phyloP scores from a whole-genome alignment of 2,797 vertebrate species.

The Tolypeutes matacus region DNA sequence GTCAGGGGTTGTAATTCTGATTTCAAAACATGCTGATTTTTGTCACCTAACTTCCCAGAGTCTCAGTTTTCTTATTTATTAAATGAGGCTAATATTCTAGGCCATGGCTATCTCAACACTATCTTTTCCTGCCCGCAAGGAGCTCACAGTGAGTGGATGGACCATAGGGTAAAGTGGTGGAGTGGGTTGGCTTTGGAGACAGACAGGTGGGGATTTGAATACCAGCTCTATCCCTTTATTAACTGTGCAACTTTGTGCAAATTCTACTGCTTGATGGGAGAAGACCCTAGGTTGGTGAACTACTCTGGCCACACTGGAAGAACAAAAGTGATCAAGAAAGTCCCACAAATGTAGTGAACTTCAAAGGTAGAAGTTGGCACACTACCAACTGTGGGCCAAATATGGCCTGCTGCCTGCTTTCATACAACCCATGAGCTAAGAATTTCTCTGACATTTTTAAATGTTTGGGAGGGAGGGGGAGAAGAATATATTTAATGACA shows the following conservation, averaged over 20 bases:
- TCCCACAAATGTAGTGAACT: background rate
- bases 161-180: background rate
- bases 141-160: background rate
- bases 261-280: background rate
- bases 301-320: background rate
- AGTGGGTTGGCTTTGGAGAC: background rate
- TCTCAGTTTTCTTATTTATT: background rate
- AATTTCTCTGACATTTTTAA: background rate
- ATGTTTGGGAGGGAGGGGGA: background rate
- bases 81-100: background rate
- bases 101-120: background rate
- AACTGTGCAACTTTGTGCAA: conserved; percentile 12
- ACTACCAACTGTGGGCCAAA: background rate
- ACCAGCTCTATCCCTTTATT: background rate
- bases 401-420: background rate
- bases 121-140: background rate
- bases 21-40: background rate
- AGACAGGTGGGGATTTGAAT: background rate
- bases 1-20: background rate
- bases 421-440: background rate
- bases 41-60: background rate
- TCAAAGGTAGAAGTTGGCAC: background rate
- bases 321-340: background rate
- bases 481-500: conserved; percentile 16
- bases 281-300: background rate